A percentile compares a stretch with the other conserved stretches of the same genome.
phyloP scores from a whole-genome alignment of 1,140 invertebrate species.

The Papilio machaon region DNA sequence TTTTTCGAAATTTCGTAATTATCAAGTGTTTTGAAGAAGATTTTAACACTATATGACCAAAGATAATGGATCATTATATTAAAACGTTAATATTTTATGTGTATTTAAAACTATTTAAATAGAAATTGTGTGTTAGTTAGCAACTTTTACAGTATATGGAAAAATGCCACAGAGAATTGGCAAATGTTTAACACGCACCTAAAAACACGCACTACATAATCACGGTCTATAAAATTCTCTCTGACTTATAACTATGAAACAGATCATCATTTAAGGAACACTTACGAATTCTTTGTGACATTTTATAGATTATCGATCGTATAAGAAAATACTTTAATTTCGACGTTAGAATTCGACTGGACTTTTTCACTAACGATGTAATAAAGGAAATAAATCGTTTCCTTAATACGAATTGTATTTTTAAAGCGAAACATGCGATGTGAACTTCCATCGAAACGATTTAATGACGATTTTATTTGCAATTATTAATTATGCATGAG shows the following conservation, averaged over 20 bases:
- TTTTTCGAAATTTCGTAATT: neutral
- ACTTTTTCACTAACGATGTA: neutral
- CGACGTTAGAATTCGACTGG: too few relatives aligned
- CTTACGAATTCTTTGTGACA: too few relatives aligned
- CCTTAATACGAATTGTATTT: constrained; percentile 17
- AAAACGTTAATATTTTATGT: too few relatives aligned
- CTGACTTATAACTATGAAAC: neutral
- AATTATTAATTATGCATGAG: constrained; percentile 49
- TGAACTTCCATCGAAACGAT: constrained; percentile 29
- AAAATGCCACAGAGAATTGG: constrained; percentile 4
- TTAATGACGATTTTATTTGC: constrained; percentile 45
- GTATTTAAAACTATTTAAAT: neutral
- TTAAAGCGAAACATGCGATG: constrained; percentile 24
- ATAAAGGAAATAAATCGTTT: neutral
- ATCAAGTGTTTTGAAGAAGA: neutral
- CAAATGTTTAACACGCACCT: constrained; percentile 11
- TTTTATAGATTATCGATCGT: too few relatives aligned
- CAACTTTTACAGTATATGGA: neutral
- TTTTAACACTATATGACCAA: neutral
- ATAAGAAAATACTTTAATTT: too few relatives aligned
- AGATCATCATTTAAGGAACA: too few relatives aligned
- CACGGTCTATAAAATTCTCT: constrained; percentile 2
- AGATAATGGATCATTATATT: too few relatives aligned
- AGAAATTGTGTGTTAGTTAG: neutral
- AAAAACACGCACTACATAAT: constrained; percentile 15